Evolutionary conservation across 1,140 invertebrate genomes (phyloP).

Genomic region (Callitettix versicolor): DNA sequence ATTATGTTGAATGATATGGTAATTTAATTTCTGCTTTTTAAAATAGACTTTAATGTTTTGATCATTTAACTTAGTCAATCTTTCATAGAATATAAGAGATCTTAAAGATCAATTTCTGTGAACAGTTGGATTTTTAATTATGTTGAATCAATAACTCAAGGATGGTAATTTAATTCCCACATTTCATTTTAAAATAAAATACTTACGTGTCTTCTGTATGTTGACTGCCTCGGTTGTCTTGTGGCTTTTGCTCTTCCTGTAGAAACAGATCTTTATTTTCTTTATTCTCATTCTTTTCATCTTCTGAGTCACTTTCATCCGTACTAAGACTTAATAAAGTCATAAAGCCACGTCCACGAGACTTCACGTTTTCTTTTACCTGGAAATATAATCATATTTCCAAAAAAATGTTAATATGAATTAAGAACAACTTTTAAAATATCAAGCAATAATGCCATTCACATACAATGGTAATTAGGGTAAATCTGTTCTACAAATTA

Average conservation of each 20-base stretch:
- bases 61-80: too few relatives aligned
- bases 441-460: background rate
- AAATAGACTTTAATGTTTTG: too few relatives aligned
- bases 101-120: too few relatives aligned
- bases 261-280: background rate
- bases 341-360: slow-evolving; percentile 10
- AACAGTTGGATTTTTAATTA: too few relatives aligned
- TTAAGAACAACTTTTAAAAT: background rate
- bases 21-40: too few relatives aligned
- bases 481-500: background rate
- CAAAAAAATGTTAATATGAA: background rate
- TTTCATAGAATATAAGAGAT: too few relatives aligned
- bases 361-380: slow-evolving; percentile 15
- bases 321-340: slow-evolving; percentile 14
- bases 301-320: slow-evolving; percentile 32
- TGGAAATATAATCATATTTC: background rate
- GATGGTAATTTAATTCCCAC: too few relatives aligned
- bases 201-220: background rate
- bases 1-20: too few relatives aligned
- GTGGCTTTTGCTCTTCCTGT: too few relatives aligned
- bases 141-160: too few relatives aligned
- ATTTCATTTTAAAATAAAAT: too few relatives aligned
- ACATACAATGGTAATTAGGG: background rate
- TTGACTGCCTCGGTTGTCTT: background rate
- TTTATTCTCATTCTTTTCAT: slow-evolving; percentile 33